Percentiles rank a stretch among this genome's conserved stretches.
Conservation (phyloP, 1,140 invertebrate genomes). For the Lysiphlebus fabarum region DNA sequence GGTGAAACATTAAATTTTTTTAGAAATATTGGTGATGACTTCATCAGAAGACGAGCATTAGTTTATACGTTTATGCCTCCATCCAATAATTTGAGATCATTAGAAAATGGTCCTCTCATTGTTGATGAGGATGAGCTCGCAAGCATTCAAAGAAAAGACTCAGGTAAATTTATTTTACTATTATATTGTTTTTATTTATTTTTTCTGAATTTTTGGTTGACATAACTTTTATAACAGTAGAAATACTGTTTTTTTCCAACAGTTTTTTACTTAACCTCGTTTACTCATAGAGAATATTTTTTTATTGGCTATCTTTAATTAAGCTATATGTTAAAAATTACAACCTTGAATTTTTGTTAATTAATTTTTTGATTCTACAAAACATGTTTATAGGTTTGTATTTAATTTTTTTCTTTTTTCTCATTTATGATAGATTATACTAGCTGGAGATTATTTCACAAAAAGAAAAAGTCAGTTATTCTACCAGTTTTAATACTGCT, state of each 20-base stretch:
- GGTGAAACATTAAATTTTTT: slow-evolving; percentile 44
- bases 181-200: background rate
- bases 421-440: slow-evolving; percentile 21
- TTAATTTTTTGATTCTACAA: too few relatives aligned
- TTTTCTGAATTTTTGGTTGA: too few relatives aligned
- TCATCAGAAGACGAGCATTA: slow-evolving; percentile 46
- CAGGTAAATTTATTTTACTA: slow-evolving; percentile 22
- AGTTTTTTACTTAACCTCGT: background rate
- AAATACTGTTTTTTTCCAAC: background rate
- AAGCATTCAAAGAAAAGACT: slow-evolving; percentile 26
- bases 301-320: too few relatives aligned
- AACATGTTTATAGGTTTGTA: too few relatives aligned
- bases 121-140: slow-evolving; percentile 48
- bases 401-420: slow-evolving; percentile 17
- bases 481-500: slow-evolving; percentile 62
- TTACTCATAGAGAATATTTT: too few relatives aligned
- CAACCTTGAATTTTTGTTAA: too few relatives aligned
- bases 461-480: slow-evolving; percentile 63
- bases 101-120: slow-evolving; percentile 37
- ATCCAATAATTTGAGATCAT: slow-evolving; percentile 27
- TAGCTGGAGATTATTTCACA: slow-evolving; percentile 44
- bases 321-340: too few relatives aligned
- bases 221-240: background rate
- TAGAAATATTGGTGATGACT: slow-evolving; percentile 42
- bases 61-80: slow-evolving; percentile 48